Conservation (phyloP, 2,797 vertebrate species). For the Syngnathus rostellatus region DNA sequence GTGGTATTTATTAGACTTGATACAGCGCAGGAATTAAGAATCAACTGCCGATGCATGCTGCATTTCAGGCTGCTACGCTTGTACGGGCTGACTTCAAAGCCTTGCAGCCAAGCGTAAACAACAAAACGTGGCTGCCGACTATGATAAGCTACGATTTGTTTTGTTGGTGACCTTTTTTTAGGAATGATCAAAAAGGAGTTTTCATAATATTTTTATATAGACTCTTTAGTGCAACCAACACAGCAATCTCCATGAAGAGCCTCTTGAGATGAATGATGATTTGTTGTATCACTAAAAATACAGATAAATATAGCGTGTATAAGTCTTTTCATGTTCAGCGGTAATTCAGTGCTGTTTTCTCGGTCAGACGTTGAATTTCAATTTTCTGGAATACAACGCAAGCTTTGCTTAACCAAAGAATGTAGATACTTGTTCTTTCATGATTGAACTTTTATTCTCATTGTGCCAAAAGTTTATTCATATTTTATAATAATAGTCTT, state of each 20-base stretch:
- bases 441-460: neutral
- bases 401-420: neutral
- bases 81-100: neutral
- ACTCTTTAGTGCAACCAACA: neutral
- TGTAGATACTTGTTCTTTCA: neutral
- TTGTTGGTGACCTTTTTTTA: neutral
- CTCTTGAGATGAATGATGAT: neutral
- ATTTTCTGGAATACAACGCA: neutral
- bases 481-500: neutral
- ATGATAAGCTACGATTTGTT: neutral
- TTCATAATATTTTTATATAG: neutral
- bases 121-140: neutral
- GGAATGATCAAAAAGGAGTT: neutral
- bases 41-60: neutral
- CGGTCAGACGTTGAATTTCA: neutral
- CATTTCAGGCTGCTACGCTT: neutral
- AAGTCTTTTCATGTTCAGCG: neutral
- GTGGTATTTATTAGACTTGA: neutral
- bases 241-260: neutral
- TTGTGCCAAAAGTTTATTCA: neutral
- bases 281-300: neutral
- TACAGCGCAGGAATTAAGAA: neutral
- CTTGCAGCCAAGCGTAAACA: neutral
- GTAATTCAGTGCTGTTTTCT: neutral
- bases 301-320: neutral